Base-by-base conservation (phyloP, 2,888 invertebrate species). In the Venustoraphidia nigricollis region DNA sequence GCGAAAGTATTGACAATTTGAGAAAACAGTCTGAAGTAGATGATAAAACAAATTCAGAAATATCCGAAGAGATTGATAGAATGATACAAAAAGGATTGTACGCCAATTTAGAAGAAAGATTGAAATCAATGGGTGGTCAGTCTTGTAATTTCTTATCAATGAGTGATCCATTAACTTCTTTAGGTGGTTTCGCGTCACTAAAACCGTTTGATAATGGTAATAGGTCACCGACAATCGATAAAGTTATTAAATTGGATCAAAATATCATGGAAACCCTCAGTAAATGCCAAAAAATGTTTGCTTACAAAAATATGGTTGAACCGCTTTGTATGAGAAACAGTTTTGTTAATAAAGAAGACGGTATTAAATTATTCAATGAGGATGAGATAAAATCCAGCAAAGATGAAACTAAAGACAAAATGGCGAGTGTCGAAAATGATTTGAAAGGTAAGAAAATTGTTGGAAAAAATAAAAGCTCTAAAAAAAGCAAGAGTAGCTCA, bases 61-160 rank as follows among this genome's bases (percentile, higher is more conserved):
- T 67, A 9, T 66, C 66, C 1, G 58, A 64, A 51, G 68, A 67
- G 54, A 51, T 68, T 36, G 66, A 67, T 48, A 60, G 61, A 48
- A 60, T 67, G 50, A 68, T 68, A 41, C 66, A 66, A 45, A 62
- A 63, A 36, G 66, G 67, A 4, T 61, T 68, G 56, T 66, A 62
- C 56, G 62, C 55, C 50, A 64, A 57, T 46, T 51, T 68, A 34
- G 65, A 67, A 51, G 64, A 63, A 48, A 65, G 64, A 55, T 60
- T 67, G 36, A 61, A 59, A 53, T 58, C 62, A 10, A 49, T 64
- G 47, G 48, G 46, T 10, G 56, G 55, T 35, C 54, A 54, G 35
- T 57, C 56, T 44, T 62, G 62, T 38, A 61, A 57, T 27, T 67
- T 67, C 56, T 66, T 47, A 37, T 35, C 43, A 36, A 38, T 45